A percentile compares a stretch with the other conserved stretches of the same genome.
phyloP scores from a whole-genome alignment of 2,888 invertebrate genomes.

The Hypsopygia costalis region DNA sequence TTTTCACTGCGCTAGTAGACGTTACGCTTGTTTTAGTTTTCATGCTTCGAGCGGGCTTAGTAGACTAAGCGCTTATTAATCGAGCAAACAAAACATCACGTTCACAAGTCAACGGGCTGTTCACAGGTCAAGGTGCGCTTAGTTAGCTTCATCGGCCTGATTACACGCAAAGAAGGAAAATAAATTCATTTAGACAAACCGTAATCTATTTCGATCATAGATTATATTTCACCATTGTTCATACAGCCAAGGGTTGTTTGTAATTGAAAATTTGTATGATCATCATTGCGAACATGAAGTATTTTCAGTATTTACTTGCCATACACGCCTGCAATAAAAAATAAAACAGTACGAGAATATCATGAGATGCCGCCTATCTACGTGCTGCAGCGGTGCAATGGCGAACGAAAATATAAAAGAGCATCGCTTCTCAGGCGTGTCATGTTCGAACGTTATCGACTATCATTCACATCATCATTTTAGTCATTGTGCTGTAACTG shows the following conservation, averaged over 20 bases:
- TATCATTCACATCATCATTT: constrained; percentile 42
- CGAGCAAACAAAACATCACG: constrained; percentile 35
- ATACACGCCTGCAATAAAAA: background rate
- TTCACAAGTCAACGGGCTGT: constrained; percentile 38
- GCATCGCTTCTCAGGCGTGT: constrained; percentile 48
- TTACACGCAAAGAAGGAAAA: constrained; percentile 42
- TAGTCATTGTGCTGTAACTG: constrained; percentile 74
- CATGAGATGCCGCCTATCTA: background rate
- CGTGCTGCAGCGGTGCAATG: constrained; percentile 16
- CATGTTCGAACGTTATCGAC: constrained; percentile 56
- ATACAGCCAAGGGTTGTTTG: constrained; percentile 24
- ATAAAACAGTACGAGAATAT: background rate
- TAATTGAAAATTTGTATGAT: background rate
- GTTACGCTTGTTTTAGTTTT: constrained; percentile 49
- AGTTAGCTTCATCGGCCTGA: constrained; percentile 44
- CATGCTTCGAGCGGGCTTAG: constrained; percentile 51
- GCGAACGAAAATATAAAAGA: constrained; percentile 19
- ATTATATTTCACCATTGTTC: constrained; percentile 32
- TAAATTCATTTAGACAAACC: constrained; percentile 22
- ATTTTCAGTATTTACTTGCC: too few species aligned
- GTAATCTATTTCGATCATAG: constrained; percentile 17
- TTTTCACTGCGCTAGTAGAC: constrained; percentile 58
- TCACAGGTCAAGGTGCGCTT: constrained; percentile 53
- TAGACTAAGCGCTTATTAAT: constrained; percentile 52
- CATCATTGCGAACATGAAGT: too few species aligned